phyloP scores from a whole-genome alignment of 2,113 vertebrate genomes.

The Aleadryas rufinucha region DNA sequence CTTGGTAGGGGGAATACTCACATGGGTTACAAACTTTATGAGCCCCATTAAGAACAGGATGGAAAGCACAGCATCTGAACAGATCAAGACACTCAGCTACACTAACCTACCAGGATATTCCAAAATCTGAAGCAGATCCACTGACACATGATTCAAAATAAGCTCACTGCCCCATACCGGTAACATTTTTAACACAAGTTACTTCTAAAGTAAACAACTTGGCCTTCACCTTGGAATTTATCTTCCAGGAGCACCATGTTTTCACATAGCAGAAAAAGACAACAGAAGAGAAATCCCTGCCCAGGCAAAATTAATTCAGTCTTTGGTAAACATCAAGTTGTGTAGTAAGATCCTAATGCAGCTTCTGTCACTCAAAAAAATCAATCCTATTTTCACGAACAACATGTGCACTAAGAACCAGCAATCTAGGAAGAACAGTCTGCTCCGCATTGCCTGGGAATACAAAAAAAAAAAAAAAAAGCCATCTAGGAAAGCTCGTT shows the following conservation, averaged over 20 bases:
- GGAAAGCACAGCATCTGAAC: background rate
- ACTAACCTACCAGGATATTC: background rate
- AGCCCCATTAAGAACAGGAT: background rate
- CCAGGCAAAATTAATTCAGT: background rate
- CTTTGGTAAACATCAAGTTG: background rate
- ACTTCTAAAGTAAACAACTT: background rate
- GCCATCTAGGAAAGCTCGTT: background rate
- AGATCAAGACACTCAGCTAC: background rate
- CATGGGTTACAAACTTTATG: background rate
- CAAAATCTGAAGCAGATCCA: background rate
- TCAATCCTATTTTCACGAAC: background rate
- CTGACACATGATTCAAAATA: background rate
- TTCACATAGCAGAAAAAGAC: background rate
- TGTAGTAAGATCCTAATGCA: background rate
- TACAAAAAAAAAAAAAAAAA: background rate
- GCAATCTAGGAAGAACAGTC: background rate
- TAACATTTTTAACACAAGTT: background rate
- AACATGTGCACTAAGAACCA: background rate
- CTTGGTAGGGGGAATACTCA: background rate
- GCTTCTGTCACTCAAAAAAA: background rate
- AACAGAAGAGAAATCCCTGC: background rate
- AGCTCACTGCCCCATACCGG: background rate
- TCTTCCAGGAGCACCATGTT: background rate
- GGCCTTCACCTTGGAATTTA: conserved; percentile 20
- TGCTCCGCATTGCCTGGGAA: background rate